Conservation (phyloP, 2,888 invertebrate species). For the Fragum fragum region DNA sequence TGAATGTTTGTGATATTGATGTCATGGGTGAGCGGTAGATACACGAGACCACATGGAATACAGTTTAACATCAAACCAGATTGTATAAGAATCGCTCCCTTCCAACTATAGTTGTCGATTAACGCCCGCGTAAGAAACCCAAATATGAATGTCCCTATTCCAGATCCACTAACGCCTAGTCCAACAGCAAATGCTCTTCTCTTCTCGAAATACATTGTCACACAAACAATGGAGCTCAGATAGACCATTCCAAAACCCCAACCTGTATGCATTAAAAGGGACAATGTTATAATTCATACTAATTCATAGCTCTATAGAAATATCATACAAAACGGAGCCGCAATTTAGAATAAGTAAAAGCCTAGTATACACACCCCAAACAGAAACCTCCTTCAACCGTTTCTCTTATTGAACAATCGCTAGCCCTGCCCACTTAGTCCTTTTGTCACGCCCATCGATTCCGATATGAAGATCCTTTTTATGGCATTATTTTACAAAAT, state of each 20-base stretch:
- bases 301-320: no score
- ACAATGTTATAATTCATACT: no score
- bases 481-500: no score
- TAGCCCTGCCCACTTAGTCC: no score
- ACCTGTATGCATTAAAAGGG: slow-evolving; percentile 26
- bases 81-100: slow-evolving; percentile 31
- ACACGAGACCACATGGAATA: slow-evolving; percentile 46
- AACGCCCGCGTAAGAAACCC: slow-evolving; percentile 23
- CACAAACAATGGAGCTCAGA: slow-evolving; percentile 26
- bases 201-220: slow-evolving; percentile 44
- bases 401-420: no score
- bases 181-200: slow-evolving; percentile 42
- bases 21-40: slow-evolving; percentile 39
- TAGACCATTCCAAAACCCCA: slow-evolving; percentile 41
- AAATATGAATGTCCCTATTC: slow-evolving; percentile 38
- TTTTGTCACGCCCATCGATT: no score
- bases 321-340: no score
- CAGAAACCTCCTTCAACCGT: not conserved
- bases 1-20: not conserved
- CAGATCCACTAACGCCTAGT: slow-evolving; percentile 40
- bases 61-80: slow-evolving; percentile 48
- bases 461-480: no score
- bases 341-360: no score
- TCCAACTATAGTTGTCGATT: slow-evolving; percentile 47
- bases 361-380: not conserved